Base-by-base conservation (phyloP, 2,797 vertebrate genomes). In the Pangasius djambal region DNA sequence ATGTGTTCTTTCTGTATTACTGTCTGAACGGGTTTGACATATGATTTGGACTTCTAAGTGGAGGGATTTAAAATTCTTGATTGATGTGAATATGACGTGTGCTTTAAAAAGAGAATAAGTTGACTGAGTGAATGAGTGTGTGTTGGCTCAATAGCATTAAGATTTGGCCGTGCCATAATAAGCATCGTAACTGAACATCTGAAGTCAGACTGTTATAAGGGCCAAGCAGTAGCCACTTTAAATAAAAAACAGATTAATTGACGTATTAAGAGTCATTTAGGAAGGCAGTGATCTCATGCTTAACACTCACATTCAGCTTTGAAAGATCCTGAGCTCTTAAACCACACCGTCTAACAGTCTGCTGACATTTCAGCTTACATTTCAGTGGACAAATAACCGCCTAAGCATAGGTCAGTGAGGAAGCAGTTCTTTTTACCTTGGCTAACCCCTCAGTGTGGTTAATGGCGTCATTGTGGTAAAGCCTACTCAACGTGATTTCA, bases 121-220 rank as follows among this genome's bases (percentile, higher is more conserved):
- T 22, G 37, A 44, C 37, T 70, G 57, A 52, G 7, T 87, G 91
- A 15, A 22, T 87, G 79, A 44, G 78, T 70, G 82, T 65, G 85
- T 84, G 72, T 89, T 50, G 15, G 25, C 10, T 84, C 28, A 50
- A 6, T 6, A 67, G 28, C 25, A 13, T 40, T 37, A 82, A 34
- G 18, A 82, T 40, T 88, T 52, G 52, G 61, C 81, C 61, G 70
- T 91, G 89, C 88, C 93, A 96, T 95, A 91, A 93, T 88, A 95
- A 83, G 44, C 61, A 57, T 77, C 40, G 52, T 89, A 59, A 74
- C 25, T 82, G 20, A 86, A 85, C 40, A 22, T 69, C 79, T 81
- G 52, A 90, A 79, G 72, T 57, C 67, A 72, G 52, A 22, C 50
- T 86, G 57, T 8, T 61, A 44, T 40, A 75, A 67, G 28, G 31